Conservation (phyloP, 2,797 vertebrate species). For the Poecile montanus region DNA sequence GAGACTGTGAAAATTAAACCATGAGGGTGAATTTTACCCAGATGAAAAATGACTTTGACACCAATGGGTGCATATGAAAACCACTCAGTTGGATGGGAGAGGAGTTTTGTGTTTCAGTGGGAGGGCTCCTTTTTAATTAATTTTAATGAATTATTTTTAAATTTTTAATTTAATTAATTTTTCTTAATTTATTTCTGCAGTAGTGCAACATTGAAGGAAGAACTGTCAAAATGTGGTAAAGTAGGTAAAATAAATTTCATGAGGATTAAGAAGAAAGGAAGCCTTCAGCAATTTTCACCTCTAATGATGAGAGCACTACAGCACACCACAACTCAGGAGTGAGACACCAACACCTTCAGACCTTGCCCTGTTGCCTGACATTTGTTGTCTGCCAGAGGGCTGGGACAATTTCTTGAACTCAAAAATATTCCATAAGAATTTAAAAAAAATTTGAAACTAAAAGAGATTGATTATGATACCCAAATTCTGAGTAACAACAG, state of each 20-base stretch:
- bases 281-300: not conserved
- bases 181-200: not conserved
- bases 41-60: not conserved
- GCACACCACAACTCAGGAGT: not conserved
- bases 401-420: not conserved
- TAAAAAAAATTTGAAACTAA: not conserved
- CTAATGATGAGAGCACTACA: not conserved
- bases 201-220: not conserved
- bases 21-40: not conserved
- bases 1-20: not conserved
- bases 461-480: not conserved
- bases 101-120: not conserved
- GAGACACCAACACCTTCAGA: not conserved
- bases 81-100: accelerated
- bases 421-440: not conserved
- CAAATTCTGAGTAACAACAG: not conserved
- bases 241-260: not conserved
- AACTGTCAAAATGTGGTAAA: not conserved
- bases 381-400: not conserved
- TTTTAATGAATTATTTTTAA: too few relatives aligned
- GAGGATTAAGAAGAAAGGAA: not conserved
- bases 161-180: not conserved
- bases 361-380: not conserved
- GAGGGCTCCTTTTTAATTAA: not conserved
- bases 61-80: not conserved